Percentiles rank a stretch among this genome's conserved stretches.
Conservation (phyloP, 2,888 invertebrate species). For the Anarsia innoxiella region DNA sequence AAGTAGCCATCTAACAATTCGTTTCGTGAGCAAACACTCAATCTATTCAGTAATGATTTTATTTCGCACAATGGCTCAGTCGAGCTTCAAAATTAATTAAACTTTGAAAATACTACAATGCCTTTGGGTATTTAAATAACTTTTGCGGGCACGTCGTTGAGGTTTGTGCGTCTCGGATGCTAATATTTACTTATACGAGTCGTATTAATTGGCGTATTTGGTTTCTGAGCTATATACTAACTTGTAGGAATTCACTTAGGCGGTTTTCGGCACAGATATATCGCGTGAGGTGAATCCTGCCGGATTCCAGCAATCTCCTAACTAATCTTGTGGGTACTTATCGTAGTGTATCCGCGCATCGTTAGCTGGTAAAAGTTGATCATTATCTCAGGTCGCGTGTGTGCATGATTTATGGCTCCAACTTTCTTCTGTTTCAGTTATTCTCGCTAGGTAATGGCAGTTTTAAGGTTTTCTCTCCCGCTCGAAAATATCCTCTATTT, state of each 20-base stretch:
- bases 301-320: conserved; percentile 14
- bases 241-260: too few relatives aligned
- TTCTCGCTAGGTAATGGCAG: too few relatives aligned
- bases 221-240: too few relatives aligned
- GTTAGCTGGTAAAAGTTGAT: conserved; percentile 28
- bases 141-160: not conserved
- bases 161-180: not conserved
- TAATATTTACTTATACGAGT: not conserved
- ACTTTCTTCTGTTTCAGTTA: conserved; percentile 16
- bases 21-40: too few relatives aligned
- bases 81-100: not conserved
- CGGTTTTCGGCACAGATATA: too few relatives aligned
- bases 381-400: conserved; percentile 18
- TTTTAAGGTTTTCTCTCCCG: too few relatives aligned
- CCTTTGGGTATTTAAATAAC: not conserved
- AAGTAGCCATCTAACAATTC: too few relatives aligned
- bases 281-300: too few relatives aligned
- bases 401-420: conserved; percentile 21
- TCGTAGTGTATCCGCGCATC: conserved; percentile 22
- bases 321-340: conserved; percentile 16
- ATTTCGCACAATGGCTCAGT: too few relatives aligned
- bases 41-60: too few relatives aligned
- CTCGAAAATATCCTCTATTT: too few relatives aligned
- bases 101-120: not conserved
- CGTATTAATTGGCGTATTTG: too few relatives aligned